Percentiles rank a stretch among this genome's conserved stretches.
phyloP scores from a whole-genome alignment of 2,888 invertebrate genomes.

The Anticlea derivata region DNA sequence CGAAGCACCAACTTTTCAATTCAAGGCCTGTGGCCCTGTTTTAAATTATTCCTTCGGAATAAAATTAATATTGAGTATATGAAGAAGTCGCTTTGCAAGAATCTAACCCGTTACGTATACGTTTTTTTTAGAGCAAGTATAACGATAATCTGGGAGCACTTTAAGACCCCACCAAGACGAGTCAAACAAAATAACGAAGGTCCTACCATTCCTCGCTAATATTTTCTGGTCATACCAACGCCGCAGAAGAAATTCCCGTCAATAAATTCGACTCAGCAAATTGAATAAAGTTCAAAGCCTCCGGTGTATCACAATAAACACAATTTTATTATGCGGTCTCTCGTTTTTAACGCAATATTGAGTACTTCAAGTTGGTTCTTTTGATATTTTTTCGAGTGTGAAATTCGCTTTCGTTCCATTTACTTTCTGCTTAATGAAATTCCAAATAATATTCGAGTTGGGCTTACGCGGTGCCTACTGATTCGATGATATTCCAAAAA shows the following conservation, averaged over 20 bases:
- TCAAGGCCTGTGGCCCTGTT: too few relatives aligned
- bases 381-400: constrained; percentile 72
- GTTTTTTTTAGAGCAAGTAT: too few relatives aligned
- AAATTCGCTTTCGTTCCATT: constrained; percentile 72
- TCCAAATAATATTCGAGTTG: constrained; percentile 57
- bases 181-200: too few relatives aligned
- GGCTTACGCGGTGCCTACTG: constrained; percentile 30
- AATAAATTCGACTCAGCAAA: constrained; percentile 3
- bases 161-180: too few relatives aligned
- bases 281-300: constrained; percentile 37
- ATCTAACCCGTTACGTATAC: too few relatives aligned
- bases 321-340: constrained; percentile 70
- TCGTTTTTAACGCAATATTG: constrained; percentile 66
- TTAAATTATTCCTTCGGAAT: too few relatives aligned
- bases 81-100: too few relatives aligned
- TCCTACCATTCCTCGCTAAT: too few relatives aligned
- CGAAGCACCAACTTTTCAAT: too few relatives aligned
- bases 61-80: too few relatives aligned
- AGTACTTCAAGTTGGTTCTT: constrained; percentile 66
- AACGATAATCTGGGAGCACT: too few relatives aligned
- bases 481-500: constrained; percentile 38
- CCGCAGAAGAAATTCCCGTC: not conserved
- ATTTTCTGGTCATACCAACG: not conserved
- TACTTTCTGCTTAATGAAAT: constrained; percentile 72
- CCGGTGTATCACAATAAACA: constrained; percentile 51